Evolutionary conservation across 2,888 invertebrate genomes (phyloP), one percentile per base, ranked within the genome.

Genomic region (Tuberolachnus salignus): DNA sequence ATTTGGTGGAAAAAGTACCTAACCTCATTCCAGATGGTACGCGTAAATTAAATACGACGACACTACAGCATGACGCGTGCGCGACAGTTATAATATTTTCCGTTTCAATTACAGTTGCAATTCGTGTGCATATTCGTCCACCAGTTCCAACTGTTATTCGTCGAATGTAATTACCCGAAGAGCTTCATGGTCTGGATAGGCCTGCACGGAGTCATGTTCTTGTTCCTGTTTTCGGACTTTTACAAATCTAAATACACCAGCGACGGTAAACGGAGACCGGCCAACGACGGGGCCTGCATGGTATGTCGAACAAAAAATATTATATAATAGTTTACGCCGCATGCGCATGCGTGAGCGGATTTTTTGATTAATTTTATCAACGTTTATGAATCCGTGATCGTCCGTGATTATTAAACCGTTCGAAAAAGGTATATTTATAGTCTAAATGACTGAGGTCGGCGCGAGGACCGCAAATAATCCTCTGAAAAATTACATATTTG

Each of bases 1-100:
- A 88, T 88, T 87, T 97, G 97, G 97, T 98, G 97, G 97, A 98
- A 97, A 88, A 95, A 94, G 85, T 94, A 97, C 86, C 90, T 98
- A 84, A 97, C 97, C 80, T 91, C 92, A 82, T 92, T 97, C 88
- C 97, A 97, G 89, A 96, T 98, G 92, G 95, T 95, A 88, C 87
- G 87, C 34, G 57, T 46, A 51, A 3, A 46, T 46, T 44, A 8
- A 46, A 8, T 6, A 4, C 34, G 6, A 34, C 34, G 34, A 34
- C 34, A 34, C 6, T 34, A 6, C 6, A 34, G 34, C n/a, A n/a
- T n/a, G n/a, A n/a, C 6, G 34, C 34, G 6, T n/a, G 34, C 6
- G 34, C 6, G 34, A 6, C 6, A 6, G 34, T 34, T 34, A 34
- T 34, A 34, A 34, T 34, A 21, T 82, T 23, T 66, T 81, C 46